These are phyloP conservation scores for Ophion ventricosus DNA, from an alignment of 2,888 invertebrate genomes.

Conservation along the genomic window DNA sequence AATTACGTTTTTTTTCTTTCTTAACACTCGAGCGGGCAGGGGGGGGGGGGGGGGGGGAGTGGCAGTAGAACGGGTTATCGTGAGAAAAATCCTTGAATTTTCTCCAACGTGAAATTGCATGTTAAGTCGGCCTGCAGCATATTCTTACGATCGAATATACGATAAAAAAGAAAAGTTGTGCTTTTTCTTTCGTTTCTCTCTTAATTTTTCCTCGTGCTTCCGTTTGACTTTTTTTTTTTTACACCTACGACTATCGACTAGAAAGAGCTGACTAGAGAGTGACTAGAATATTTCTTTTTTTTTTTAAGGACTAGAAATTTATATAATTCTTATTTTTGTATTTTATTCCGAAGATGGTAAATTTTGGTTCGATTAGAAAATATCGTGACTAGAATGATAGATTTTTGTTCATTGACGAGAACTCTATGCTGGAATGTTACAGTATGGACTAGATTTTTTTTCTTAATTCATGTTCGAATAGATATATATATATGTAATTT, in stretches of 20 bases:
- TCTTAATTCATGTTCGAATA: not conserved
- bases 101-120: slow-evolving; percentile 76
- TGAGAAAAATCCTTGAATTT: slow-evolving; percentile 35
- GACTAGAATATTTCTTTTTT: slow-evolving; percentile 39
- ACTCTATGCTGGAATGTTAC: slow-evolving; percentile 45
- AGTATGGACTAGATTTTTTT: slow-evolving; percentile 43
- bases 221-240: slow-evolving; percentile 5
- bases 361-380: not conserved
- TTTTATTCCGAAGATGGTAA: not conserved
- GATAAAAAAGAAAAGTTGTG: slow-evolving; percentile 46
- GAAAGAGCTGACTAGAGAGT: slow-evolving; percentile 21
- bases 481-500: not conserved
- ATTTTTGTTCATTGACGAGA: slow-evolving; percentile 9
- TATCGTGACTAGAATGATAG: slow-evolving; percentile 35
- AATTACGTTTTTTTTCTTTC: slow-evolving; percentile 12
- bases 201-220: not conserved
- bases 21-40: slow-evolving; percentile 16
- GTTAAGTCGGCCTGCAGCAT: slow-evolving; percentile 79
- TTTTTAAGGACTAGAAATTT: slow-evolving; percentile 31
- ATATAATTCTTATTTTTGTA: slow-evolving; percentile 8
- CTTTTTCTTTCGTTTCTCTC: slow-evolving; percentile 29
- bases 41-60: not conserved
- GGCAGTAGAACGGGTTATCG: slow-evolving; percentile 22
- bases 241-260: slow-evolving; percentile 22
- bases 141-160: slow-evolving; percentile 63